Evolutionary conservation across 1,140 invertebrate genomes (phyloP).

Genomic region (Harpegnathos saltator): DNA sequence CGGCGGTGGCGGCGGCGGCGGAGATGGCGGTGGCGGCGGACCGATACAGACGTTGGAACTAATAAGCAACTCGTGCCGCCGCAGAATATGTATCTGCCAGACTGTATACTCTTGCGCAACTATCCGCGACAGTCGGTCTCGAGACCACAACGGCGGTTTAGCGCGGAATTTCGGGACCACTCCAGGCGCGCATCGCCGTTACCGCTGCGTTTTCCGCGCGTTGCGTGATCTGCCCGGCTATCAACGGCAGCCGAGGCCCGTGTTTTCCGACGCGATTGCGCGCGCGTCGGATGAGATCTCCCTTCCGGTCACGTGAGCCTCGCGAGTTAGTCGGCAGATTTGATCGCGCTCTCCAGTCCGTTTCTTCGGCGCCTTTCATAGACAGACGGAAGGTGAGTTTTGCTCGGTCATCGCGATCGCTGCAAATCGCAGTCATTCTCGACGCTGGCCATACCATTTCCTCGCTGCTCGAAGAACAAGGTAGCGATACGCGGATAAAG

Average conservation of each 20-base stretch:
- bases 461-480: no score
- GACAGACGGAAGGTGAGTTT: no score
- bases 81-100: conserved; percentile 52
- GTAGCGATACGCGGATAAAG: no score
- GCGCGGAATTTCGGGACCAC: conserved; percentile 52
- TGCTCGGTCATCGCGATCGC: no score
- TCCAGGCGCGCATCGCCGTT: neutral
- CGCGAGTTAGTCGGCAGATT: neutral
- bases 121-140: conserved; percentile 52
- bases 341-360: no score
- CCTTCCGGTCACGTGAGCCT: neutral
- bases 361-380: no score
- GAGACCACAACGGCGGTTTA: conserved; percentile 35
- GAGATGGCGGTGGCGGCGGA: neutral
- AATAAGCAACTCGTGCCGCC: conserved; percentile 53
- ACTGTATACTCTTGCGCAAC: conserved; percentile 51
- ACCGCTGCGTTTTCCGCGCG: conserved; percentile 1
- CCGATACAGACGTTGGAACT: conserved; percentile 53
- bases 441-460: no score
- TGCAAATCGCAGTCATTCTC: no score
- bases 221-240: neutral
- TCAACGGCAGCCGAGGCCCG: neutral
- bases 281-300: neutral
- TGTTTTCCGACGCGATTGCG: neutral
- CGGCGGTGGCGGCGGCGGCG: no score